These are phyloP conservation scores for Drosophila insularis DNA, from an alignment of 1,140 invertebrate genomes.

Conservation along the genomic window DNA sequence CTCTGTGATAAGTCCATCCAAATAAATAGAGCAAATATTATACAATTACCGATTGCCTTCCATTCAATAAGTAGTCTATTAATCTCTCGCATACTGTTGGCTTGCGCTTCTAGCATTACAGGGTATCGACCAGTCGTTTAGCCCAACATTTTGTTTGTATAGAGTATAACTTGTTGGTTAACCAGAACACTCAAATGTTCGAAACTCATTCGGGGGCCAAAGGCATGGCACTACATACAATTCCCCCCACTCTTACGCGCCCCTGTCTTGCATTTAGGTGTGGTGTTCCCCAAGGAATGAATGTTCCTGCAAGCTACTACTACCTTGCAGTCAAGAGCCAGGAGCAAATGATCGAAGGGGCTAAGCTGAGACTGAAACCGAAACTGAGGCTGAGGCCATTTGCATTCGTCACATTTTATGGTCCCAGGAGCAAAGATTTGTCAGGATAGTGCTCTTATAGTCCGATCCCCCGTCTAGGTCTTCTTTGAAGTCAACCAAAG, in stretches of 20 bases:
- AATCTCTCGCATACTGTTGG: neutral
- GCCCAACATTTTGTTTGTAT: conserved; percentile 14
- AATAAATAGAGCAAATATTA: too few species aligned
- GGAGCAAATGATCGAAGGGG: neutral
- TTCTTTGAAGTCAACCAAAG: conserved; percentile 47
- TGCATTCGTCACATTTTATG: conserved; percentile 75
- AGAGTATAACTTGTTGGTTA: conserved; percentile 47
- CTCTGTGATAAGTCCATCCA: neutral
- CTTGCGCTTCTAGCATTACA: neutral
- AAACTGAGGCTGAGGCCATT: conserved; percentile 43
- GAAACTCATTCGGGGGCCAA: conserved; percentile 43
- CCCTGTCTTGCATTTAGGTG: conserved; percentile 70
- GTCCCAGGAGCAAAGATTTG: conserved; percentile 55
- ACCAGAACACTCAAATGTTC: conserved; percentile 60
- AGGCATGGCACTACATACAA: neutral
- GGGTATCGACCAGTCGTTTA: neutral
- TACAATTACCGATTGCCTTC: too few species aligned
- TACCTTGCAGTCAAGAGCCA: conserved; percentile 19
- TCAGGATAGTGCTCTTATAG: conserved; percentile 48
- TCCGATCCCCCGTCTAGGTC: conserved; percentile 8
- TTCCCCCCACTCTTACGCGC: conserved; percentile 15
- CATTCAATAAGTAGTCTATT: too few species aligned
- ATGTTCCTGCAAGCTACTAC: conserved; percentile 56
- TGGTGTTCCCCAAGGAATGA: conserved; percentile 46
- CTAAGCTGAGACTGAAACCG: conserved; percentile 11